Conservation (phyloP, 2,113 vertebrate genomes). For the Laticauda laticaudata region DNA sequence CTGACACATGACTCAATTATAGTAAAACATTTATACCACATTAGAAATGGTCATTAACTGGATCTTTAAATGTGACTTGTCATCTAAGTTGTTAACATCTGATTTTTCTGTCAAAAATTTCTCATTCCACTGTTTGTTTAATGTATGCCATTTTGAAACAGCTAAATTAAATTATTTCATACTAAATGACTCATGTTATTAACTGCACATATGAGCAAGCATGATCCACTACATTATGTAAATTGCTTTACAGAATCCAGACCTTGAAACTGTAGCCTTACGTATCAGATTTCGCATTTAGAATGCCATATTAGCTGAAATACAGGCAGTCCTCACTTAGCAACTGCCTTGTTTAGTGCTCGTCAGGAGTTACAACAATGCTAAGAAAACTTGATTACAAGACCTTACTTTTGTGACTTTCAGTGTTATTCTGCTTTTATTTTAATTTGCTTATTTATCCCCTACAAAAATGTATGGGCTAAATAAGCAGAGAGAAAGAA, state of each 20-base stretch:
- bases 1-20: neutral
- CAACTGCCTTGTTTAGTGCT: neutral
- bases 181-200: conserved; percentile 25
- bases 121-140: conserved; percentile 1
- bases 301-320: conserved; percentile 51
- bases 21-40: conserved; percentile 14
- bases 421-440: neutral
- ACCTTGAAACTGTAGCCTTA: conserved; percentile 45
- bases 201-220: conserved; percentile 33
- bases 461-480: neutral
- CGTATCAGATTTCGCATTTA: conserved; percentile 57
- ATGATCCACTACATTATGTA: conserved; percentile 30
- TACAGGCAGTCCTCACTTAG: neutral
- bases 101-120: conserved; percentile 17
- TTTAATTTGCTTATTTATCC: neutral
- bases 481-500: neutral
- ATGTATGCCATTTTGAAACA: conserved; percentile 15
- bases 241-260: conserved; percentile 43
- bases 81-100: conserved; percentile 26
- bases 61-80: conserved; percentile 5
- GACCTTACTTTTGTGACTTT: neutral
- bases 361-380: neutral
- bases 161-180: conserved; percentile 38
- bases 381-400: neutral
- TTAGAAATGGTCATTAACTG: conserved; percentile 14